These are phyloP conservation scores for Arnoldichthys spilopterus DNA, from an alignment of 2,797 vertebrate genomes.

Conservation along the genomic window DNA sequence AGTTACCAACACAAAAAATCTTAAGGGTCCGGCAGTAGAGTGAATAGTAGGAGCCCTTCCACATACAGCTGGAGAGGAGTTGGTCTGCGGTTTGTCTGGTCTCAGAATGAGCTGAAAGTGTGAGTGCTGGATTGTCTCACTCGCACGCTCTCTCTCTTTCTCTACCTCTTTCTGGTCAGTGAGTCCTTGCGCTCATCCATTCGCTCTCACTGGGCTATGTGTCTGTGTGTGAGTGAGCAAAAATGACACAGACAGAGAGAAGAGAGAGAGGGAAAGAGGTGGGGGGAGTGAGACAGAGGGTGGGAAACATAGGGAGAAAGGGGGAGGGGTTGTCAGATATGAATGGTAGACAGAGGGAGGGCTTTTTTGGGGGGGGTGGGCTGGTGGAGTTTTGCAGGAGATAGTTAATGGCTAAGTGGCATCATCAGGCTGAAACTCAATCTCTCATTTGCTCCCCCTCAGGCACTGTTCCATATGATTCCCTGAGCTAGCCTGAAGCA, in stretches of 20 bases:
- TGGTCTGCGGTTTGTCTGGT: constrained; percentile 60
- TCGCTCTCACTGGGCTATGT: constrained; percentile 57
- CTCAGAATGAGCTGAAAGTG: constrained; percentile 75
- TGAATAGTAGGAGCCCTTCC: constrained; percentile 50
- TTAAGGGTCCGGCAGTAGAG: constrained; percentile 40
- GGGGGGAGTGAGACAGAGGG: constrained; percentile 49
- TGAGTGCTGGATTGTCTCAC: constrained; percentile 69
- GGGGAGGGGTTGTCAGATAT: constrained; percentile 56
- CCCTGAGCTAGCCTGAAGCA: constrained; percentile 74
- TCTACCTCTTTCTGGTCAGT: constrained; percentile 57
- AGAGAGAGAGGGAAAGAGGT: constrained; percentile 24
- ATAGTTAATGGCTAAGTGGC: constrained; percentile 82
- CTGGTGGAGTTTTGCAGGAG: constrained; percentile 60
- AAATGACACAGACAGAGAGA: constrained; percentile 52
- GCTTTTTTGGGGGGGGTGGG: constrained; percentile 42
- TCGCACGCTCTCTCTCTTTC: constrained; percentile 59
- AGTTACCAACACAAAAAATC: constrained; percentile 49
- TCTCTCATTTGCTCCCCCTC: constrained; percentile 71
- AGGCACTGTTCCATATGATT: constrained; percentile 82
- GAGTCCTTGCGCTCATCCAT: constrained; percentile 61
- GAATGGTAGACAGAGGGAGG: constrained; percentile 63
- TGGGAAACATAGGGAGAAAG: constrained; percentile 44
- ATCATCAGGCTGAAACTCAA: constrained; percentile 86
- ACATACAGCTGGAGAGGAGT: constrained; percentile 50
- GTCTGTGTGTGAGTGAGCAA: constrained; percentile 52